These are phyloP conservation scores for Pygmarrhopalites habei DNA, from an alignment of 1,140 invertebrate genomes.

Conservation along the genomic window DNA sequence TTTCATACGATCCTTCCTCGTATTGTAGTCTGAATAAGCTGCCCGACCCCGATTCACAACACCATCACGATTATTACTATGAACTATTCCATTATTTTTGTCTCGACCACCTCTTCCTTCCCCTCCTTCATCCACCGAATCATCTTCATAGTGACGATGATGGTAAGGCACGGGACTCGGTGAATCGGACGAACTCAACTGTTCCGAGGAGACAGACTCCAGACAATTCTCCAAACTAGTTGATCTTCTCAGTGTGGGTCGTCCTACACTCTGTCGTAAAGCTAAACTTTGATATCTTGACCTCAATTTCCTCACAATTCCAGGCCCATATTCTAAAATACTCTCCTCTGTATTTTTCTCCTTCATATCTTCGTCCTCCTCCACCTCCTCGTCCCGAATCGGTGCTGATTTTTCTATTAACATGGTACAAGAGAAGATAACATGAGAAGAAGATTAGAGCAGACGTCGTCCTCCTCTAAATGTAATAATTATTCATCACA, in stretches of 20 bases:
- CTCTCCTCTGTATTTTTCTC: slow-evolving; percentile 31
- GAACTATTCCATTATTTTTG: background rate
- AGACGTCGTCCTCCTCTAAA: too few species aligned
- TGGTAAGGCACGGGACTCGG: slow-evolving; percentile 6
- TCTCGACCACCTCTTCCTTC: background rate
- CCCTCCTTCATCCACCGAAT: background rate
- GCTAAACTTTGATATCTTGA: slow-evolving; percentile 75
- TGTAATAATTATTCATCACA: too few species aligned
- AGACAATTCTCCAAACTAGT: slow-evolving; percentile 76
- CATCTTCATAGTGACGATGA: slow-evolving; percentile 46
- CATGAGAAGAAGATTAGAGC: too few species aligned
- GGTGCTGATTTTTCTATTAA: slow-evolving; percentile 36
- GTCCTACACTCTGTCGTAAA: slow-evolving; percentile 49
- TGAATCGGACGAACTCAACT: slow-evolving; percentile 7
- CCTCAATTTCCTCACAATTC: slow-evolving; percentile 78
- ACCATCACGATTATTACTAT: background rate
- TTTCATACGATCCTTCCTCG: slow-evolving; percentile 62
- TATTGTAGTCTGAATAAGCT: slow-evolving; percentile 2
- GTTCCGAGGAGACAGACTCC: slow-evolving; percentile 46
- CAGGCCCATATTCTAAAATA: slow-evolving; percentile 72
- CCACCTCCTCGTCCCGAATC: slow-evolving; percentile 21
- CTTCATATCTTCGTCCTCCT: slow-evolving; percentile 21
- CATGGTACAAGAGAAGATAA: too few species aligned
- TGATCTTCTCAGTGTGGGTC: slow-evolving; percentile 59
- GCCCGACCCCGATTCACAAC: slow-evolving; percentile 39